phyloP scores from a whole-genome alignment of 1,140 invertebrate genomes.

The Magallana gigas region DNA sequence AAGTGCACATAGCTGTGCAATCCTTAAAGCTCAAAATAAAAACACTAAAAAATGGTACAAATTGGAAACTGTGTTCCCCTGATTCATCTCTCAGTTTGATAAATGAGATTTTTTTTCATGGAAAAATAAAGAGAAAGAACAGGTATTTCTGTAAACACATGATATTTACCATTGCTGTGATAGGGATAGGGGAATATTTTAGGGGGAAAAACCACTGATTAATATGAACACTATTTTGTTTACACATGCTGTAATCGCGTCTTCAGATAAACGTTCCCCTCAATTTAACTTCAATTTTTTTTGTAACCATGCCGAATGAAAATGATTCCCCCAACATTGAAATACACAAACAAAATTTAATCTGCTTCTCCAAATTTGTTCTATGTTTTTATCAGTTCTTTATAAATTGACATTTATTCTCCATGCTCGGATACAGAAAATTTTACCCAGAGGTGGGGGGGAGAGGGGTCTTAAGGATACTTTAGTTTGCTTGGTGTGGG shows the following conservation, averaged over 20 bases:
- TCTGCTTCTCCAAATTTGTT: no score
- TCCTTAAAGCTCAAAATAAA: background rate
- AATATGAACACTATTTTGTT: conserved; percentile 3
- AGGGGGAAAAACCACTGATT: conserved; percentile 8
- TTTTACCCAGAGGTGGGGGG: no score
- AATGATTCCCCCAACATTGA: background rate
- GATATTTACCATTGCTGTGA: background rate
- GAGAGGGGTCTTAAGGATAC: no score
- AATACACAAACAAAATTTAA: no score
- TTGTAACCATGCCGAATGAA: background rate
- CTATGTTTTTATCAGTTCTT: no score
- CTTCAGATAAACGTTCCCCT: background rate
- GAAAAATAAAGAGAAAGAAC: background rate
- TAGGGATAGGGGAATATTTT: background rate
- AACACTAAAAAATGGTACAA: background rate
- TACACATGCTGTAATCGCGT: conserved; percentile 2
- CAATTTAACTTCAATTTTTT: background rate
- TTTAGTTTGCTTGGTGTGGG: no score
- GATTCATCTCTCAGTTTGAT: background rate
- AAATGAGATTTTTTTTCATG: background rate
- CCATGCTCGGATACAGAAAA: no score
- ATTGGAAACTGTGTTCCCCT: background rate
- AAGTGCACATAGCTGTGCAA: background rate
- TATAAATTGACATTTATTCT: no score
- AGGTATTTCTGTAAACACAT: background rate